A percentile compares a stretch with the other conserved stretches of the same genome.
phyloP scores from a whole-genome alignment of 2,888 invertebrate genomes.

The Cataglyphis altisquamis region DNA sequence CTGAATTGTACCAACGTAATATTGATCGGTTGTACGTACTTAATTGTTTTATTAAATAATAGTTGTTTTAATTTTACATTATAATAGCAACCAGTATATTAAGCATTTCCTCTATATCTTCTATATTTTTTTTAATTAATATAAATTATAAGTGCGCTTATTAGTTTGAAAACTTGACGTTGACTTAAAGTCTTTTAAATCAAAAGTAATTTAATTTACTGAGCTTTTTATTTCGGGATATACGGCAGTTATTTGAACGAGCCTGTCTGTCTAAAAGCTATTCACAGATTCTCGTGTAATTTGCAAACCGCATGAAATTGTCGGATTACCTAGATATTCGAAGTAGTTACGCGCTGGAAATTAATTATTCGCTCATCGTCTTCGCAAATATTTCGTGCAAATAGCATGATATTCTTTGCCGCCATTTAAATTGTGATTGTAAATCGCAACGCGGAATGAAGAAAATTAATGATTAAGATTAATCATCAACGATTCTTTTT shows the following conservation, averaged over 20 bases:
- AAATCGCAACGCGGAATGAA: not conserved
- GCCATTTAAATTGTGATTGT: not conserved
- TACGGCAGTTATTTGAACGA: slow-evolving; percentile 2
- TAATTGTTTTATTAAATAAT: slow-evolving; percentile 16
- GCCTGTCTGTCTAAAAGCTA: slow-evolving; percentile 9
- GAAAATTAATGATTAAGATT: not conserved
- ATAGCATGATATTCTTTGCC: slow-evolving; percentile 11
- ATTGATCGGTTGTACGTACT: not conserved
- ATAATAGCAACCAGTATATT: not conserved
- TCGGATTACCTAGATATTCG: slow-evolving; percentile 61
- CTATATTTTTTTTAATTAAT: not conserved
- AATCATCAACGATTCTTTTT: not conserved
- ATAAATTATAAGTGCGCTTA: not conserved
- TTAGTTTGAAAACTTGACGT: not conserved
- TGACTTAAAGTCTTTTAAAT: slow-evolving; percentile 8
- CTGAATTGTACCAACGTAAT: not conserved
- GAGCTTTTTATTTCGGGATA: not conserved
- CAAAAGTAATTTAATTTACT: slow-evolving; percentile 27
- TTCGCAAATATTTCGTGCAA: slow-evolving; percentile 63
- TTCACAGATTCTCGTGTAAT: slow-evolving; percentile 10
- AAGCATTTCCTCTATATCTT: not conserved
- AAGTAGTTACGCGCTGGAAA: slow-evolving; percentile 52
- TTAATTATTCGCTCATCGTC: slow-evolving; percentile 63
- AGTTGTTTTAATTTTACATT: not conserved
- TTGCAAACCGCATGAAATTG: slow-evolving; percentile 50